Evolutionary conservation across 2,888 invertebrate species (phyloP), one percentile per base, ranked within the genome.

Genomic region (Volucella inanis): DNA sequence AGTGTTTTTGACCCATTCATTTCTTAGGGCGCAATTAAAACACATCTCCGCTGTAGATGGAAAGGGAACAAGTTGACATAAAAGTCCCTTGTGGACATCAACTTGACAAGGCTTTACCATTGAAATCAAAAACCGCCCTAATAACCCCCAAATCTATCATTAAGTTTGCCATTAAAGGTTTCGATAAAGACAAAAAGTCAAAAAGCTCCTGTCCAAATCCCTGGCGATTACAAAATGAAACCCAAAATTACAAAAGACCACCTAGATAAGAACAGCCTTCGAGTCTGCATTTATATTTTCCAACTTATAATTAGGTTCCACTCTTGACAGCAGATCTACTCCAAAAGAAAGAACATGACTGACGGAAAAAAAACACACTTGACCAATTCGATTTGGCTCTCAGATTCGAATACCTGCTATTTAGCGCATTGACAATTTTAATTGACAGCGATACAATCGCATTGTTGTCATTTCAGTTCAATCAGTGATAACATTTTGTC

Each of bases 351-450:
- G n/a, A 38, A 45, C 65, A 45, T 10, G 14, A 12, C 8, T 8
- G 9, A 15, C 31, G 15, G 10, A 22, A 57, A 39, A 59, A 45
- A 49, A 22, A 11, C 14, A 39, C 49, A 64, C 49, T 71, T 70
- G 55, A 70, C 77, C 57, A 71, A 71, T 52, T 78, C 70, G 64
- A 52, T 70, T 77, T 41, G 41, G 61, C 47, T 62, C 49, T 64
- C 75, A 50, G 62, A 77, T 68, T 31, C 39, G 61, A 68, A 70
- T 62, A 70, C 70, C 38, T 71, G 70, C 70, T 64, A 50, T 64
- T 64, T 78, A 62, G 55, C 70, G 70, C 78, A 52, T 64, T 78
- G 78, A 78, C 78, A 71, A 62, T 78, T 78, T 78, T 78, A 71
- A 78, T 78, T 78, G 78, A 78, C 70, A 55, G 70, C 54, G 49